Conservation (phyloP, 1,140 invertebrate species). For the Drosophila asahinai region DNA sequence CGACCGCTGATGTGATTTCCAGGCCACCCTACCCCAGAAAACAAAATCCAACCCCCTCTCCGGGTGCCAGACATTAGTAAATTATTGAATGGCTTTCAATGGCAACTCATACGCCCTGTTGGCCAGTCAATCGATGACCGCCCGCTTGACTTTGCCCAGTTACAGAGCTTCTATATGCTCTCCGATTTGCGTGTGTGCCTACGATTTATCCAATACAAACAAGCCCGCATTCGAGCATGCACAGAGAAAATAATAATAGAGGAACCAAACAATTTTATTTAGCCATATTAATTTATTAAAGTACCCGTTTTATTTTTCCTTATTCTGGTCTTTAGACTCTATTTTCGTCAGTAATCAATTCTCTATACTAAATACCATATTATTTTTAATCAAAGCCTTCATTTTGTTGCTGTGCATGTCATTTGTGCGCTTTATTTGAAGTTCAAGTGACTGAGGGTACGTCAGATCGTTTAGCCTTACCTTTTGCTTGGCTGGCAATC, state of each 20-base stretch:
- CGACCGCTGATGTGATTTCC: conserved; percentile 46
- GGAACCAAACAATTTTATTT: background rate
- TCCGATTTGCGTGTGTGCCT: conserved; percentile 52
- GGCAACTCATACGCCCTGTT: conserved; percentile 46
- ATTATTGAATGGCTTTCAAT: conserved; percentile 71
- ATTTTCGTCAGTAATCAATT: too few relatives aligned
- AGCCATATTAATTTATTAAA: too few relatives aligned
- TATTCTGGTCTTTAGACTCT: background rate
- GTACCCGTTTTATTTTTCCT: background rate
- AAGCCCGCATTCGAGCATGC: conserved; percentile 19
- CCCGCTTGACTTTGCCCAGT: conserved; percentile 21
- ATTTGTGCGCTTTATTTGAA: conserved; percentile 40
- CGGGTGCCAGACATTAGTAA: conserved; percentile 41
- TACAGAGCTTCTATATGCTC: conserved; percentile 21
- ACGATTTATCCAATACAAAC: conserved; percentile 39
- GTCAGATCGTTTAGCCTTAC: conserved; percentile 37
- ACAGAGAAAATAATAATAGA: conserved; percentile 16
- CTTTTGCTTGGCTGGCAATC: conserved; percentile 28
- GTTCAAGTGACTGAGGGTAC: conserved; percentile 36
- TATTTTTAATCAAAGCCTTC: background rate
- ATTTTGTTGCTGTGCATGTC: conserved; percentile 2
- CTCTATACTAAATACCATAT: background rate
- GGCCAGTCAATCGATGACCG: conserved; percentile 62
- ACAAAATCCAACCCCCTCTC: background rate
- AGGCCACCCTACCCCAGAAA: background rate